Base-by-base conservation (phyloP, 2,797 vertebrate species). In the Clamator glandarius region DNA sequence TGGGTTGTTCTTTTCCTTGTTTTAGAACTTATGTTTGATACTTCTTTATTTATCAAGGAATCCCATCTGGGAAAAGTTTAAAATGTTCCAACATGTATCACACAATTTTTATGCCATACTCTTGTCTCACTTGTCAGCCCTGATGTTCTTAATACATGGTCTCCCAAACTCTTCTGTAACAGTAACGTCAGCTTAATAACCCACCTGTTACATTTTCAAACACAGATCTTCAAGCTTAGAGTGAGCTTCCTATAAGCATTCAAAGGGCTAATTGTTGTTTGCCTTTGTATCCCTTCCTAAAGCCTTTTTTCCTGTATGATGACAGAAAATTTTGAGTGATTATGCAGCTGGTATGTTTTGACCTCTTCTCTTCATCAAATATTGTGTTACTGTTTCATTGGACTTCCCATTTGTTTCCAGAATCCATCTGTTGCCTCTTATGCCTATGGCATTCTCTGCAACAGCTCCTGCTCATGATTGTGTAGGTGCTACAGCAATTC, bases 351-450 rank as follows among this genome's bases (percentile, higher is more conserved):
- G 25, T 82, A 24, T 66, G 59, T 76, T 86, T 69, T 79, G 78
- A 94, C 80, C 74, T 90, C 87, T 86, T 80, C 61, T 93, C 90
- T 63, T 82, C 74, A 73, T 51, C 63, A 69, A 61, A 79, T 77
- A 63, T 26, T 84, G 64, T 84, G 61, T 84, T 35, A 16, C 41
- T 84, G 52, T 77, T 70, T 21, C 6, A 48, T n/a, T 57, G 79
- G 77, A 63, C 52, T 92, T 36, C 20, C 16, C 8, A 11, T 88
- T 88, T 81, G 44, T 88, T 92, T 94, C 80, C 70, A 74, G 52
- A 66, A 90, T 70, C 73, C 70, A 82, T 76, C 64, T 94, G 82
- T 36, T 87, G 39, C 21, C 35, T 77, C 36, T 63, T 63, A 25
- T 50, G 31, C 62, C 69, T 83, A 25, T 39, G 36, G 72, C 72